These are phyloP conservation scores for Drosophila cognata DNA, from an alignment of 2,888 invertebrate species.

Conservation along the genomic window DNA sequence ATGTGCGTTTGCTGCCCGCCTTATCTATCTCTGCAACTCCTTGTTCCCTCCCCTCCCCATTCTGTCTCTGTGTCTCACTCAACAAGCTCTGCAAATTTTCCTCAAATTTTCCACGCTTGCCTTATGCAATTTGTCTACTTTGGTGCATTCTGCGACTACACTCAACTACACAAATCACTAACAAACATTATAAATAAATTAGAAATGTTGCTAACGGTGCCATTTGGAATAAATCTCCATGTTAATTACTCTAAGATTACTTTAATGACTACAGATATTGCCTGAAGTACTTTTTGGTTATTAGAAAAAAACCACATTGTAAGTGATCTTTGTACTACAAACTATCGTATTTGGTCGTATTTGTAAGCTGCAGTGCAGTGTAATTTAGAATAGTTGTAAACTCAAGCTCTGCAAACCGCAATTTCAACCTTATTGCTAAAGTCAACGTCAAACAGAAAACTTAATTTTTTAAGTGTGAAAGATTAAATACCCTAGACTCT, in stretches of 20 bases:
- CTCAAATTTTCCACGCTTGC: conserved; percentile 79
- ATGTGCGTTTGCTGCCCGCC: conserved; percentile 53
- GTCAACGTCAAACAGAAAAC: conserved; percentile 70
- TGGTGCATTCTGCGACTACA: conserved; percentile 62
- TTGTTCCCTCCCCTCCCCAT: neutral
- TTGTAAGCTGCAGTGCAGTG: conserved; percentile 36
- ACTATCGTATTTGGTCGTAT: neutral
- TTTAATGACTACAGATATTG: neutral
- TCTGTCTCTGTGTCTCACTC: conserved; percentile 1
- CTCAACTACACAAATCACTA: conserved; percentile 35
- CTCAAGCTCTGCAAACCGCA: conserved; percentile 34
- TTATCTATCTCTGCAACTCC: conserved; percentile 20
- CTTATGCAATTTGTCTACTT: conserved; percentile 77
- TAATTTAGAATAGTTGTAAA: conserved; percentile 32
- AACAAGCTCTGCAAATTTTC: conserved; percentile 55
- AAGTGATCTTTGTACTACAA: neutral
- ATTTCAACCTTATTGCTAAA: conserved; percentile 40
- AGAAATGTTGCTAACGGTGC: neutral
- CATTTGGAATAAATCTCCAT: neutral
- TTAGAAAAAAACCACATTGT: neutral
- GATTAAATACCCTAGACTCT: conserved; percentile 4
- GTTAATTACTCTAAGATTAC: conserved; percentile 3
- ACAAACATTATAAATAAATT: neutral
- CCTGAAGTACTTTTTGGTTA: neutral
- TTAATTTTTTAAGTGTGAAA: accelerated